Evolutionary conservation across 2,888 invertebrate genomes (phyloP), one percentile per base, ranked within the genome.

Genomic region (Acrobeloides nanus): DNA sequence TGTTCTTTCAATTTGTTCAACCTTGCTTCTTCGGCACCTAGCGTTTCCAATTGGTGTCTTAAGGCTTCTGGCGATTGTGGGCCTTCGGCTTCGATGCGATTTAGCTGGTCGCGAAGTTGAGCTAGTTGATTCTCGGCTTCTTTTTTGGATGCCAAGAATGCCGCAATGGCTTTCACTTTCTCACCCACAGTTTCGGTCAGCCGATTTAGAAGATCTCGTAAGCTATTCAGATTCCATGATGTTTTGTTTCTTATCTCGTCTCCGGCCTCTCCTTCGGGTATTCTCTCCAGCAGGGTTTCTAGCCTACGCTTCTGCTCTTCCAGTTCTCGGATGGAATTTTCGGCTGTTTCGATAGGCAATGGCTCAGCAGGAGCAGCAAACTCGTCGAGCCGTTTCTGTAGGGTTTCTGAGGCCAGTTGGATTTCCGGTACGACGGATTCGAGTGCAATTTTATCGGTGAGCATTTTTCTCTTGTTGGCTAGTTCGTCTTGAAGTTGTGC

Each of bases 21-120:
- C 24, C 48, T 49, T 7, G 33, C 38, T 27, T 48, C 48, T 40
- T 53, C 48, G 26, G 31, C n/a, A n/a, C 20, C 42, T 37, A 42
- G 42, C n/a, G n/a, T 23, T 21, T 42, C 26, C 20, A 42, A 20
- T 25, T 39, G 42, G 26, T 42, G 34, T n/a, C 38, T 21, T 18
- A 42, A 20, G 21, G 32, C 39, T 25, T 42, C 24, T 6, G 42
- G 42, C 38, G 42, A 20, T 42, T 32, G 17, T 18, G 42, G 34
- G n/a, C 20, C 21, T 18, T 42, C 42, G 24, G 24, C 23, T 15
- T 24, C 42, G n/a, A 26, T 21, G 17, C 24, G 24, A 18, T 32
- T 26, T 37, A 41, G 18, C 18, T 41, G 37, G 40, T 17, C 40
- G 40, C 39, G 20, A 24, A 41, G 32, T 10, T 17, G 18, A 24